phyloP scores from a whole-genome alignment of 1,140 invertebrate genomes.

The Patella vulgata region DNA sequence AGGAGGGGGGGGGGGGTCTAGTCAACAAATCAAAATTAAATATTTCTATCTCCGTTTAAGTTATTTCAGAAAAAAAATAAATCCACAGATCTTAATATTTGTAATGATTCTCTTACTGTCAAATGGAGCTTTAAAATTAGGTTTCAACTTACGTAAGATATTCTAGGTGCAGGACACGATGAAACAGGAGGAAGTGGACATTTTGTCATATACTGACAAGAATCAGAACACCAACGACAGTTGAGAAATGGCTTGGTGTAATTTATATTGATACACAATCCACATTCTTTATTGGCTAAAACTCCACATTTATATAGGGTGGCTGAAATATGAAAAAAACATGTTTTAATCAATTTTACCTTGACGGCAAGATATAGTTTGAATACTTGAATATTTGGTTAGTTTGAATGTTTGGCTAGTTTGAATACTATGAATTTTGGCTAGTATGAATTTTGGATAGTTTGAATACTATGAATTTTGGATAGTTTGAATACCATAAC shows the following conservation, averaged over 20 bases:
- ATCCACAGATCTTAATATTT: too few relatives aligned
- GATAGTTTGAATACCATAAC: too few relatives aligned
- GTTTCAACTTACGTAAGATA: constrained; percentile 40
- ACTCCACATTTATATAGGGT: constrained; percentile 49
- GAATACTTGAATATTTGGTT: neutral
- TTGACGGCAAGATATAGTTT: neutral
- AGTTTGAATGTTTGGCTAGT: neutral
- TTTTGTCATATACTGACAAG: constrained; percentile 36
- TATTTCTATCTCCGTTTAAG: too few relatives aligned
- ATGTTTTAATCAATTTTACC: constrained; percentile 1
- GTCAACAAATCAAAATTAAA: too few relatives aligned
- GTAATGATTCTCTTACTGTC: neutral
- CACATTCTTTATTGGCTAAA: constrained; percentile 48
- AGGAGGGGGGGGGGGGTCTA: too few relatives aligned
- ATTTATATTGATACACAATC: constrained; percentile 47
- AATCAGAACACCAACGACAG: constrained; percentile 46
- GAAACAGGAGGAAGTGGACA: constrained; percentile 10
- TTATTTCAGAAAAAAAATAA: too few relatives aligned
- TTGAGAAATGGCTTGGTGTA: constrained; percentile 33
- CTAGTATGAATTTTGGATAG: too few relatives aligned
- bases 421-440: too few relatives aligned
- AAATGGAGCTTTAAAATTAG: neutral
- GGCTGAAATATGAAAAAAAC: constrained; percentile 28
- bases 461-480: too few relatives aligned
- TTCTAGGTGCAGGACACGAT: constrained; percentile 42